Base-by-base conservation (phyloP, 2,113 vertebrate species). In the Phylloscopus whistleri region DNA sequence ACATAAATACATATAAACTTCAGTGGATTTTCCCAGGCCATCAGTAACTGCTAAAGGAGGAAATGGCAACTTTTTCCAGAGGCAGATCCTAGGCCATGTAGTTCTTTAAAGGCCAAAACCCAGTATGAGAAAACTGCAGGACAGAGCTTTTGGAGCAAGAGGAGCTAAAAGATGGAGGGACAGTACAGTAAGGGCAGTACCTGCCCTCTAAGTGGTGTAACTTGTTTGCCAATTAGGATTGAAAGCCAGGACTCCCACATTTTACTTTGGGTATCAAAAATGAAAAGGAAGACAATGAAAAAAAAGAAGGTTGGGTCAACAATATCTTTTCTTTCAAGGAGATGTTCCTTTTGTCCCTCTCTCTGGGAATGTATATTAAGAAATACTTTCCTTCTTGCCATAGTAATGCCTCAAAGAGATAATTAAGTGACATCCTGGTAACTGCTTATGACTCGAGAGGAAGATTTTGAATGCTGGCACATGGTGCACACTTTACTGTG, bases 401-500 rank as follows among this genome's bases (percentile, higher is more conserved):
- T 35, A 78, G 49, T 58, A 46, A 68, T 94, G 31, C 68, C 83
- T 92, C 33, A 73, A 91, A 84, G 49, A 79, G 56, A 82, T 93
- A 96, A 95, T 93, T 87, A 94, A 94, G 93, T 94, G 94, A 87
- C 95, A 87, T 84, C 52, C 76, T 93, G 64, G 83, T 93, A 95
- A 86, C 72, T 72, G 37, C 80, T 87, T 87, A 72, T 68, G 86
- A 84, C 83, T 84, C 24, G 3, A 95, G 88, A 93, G 56, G 53
- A 75, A 84, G 58, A 72, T 81, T 96, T 68, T 87, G 76, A 96
- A 44, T 64, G 90, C 76, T 93, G 64, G 76, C 80, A 86, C 80
- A 84, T 72, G 93, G 88, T 8, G 1, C 56, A 92, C 83, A 72
- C 85, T 93, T 96, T 86, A 41, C 77, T 81, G 24, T 30, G 35